Evolutionary conservation across 2,888 invertebrate genomes (phyloP).

Genomic region (Melitaea athalia): DNA sequence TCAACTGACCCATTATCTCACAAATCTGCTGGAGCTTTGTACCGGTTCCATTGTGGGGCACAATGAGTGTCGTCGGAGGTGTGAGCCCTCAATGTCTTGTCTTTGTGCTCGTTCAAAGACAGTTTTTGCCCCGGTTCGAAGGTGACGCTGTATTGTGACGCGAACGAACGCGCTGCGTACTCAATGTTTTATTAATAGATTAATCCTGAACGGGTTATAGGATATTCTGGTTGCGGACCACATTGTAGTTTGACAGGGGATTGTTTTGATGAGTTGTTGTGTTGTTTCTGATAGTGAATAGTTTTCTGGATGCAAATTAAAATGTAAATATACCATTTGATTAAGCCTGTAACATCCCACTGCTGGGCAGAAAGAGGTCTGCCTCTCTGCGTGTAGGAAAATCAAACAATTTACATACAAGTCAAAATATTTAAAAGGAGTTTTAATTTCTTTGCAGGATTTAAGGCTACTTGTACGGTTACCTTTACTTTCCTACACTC

Average conservation of each 20-base stretch:
- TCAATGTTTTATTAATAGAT: slow-evolving; percentile 12
- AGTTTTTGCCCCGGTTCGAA: slow-evolving; percentile 45
- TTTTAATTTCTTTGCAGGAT: too few relatives aligned
- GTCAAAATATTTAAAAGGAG: too few relatives aligned
- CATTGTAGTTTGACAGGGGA: too few relatives aligned
- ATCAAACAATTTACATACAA: too few relatives aligned
- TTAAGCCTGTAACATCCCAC: too few relatives aligned
- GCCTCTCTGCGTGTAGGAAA: too few relatives aligned
- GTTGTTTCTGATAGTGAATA: too few relatives aligned
- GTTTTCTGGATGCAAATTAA: too few relatives aligned
- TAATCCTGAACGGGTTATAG: not conserved
- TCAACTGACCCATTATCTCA: slow-evolving; percentile 50
- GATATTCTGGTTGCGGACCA: not conserved
- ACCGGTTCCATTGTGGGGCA: slow-evolving; percentile 39
- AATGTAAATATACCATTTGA: too few relatives aligned
- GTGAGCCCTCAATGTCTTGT: slow-evolving; percentile 44
- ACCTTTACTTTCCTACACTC: too few relatives aligned
- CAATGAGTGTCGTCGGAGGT: slow-evolving; percentile 43
- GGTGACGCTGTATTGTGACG: slow-evolving; percentile 42
- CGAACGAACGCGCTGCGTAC: slow-evolving; percentile 4
- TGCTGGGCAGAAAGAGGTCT: too few relatives aligned
- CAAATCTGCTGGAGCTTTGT: slow-evolving; percentile 44
- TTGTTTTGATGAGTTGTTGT: not conserved
- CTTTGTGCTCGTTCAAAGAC: slow-evolving; percentile 42
- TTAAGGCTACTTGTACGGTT: too few relatives aligned